Base-by-base conservation (phyloP, 2,113 vertebrate species). In the Pachycephala philippinensis region DNA sequence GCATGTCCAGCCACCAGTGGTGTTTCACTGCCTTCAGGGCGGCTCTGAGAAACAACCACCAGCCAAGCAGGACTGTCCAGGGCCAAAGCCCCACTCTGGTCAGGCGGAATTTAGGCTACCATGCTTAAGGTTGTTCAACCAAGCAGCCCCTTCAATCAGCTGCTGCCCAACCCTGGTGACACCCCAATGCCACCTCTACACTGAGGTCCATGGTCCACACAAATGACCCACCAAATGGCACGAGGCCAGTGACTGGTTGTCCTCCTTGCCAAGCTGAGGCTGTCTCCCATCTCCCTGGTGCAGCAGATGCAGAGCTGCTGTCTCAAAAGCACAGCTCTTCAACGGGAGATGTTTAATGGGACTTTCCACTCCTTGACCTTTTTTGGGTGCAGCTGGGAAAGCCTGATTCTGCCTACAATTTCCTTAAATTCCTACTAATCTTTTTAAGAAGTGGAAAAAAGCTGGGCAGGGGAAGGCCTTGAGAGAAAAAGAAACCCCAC, bases 191-290 rank as follows among this genome's bases (percentile, higher is more conserved):
- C 74, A 42, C 2, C 64, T 76, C 79, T 22, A 28, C 4, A 0
- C 0, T 28, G 20, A 69, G 4, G 17, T 16, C 71, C 72, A 5
- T 3, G 7, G 33, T 31, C 39, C 45, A 56, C 1, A 3, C 0
- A 0, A 68, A 71, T 0, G 2, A 21, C 14, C 47, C 78, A 35
- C 30, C 57, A 57, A 19, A 17, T 0, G 2, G 37, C 72, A 77
- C 0, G 0, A 33, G 23, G 70, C 26, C 54, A 64, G 35, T 0
- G 9, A 40, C 31, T 10, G 23, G 31, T 0, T 21, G n/a, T 44
- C 27, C 39, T 78, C 37, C 42, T 52, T 0, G 0, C 50, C 42
- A 9, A 50, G 23, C 56, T 50, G 61, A 21, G 21, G 13, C 56
- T 12, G 45, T 31, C 21, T 47, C 40, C 23, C 30, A 9, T 20